phyloP scores from a whole-genome alignment of 2,113 vertebrate species.

The Myocastor coypus region DNA sequence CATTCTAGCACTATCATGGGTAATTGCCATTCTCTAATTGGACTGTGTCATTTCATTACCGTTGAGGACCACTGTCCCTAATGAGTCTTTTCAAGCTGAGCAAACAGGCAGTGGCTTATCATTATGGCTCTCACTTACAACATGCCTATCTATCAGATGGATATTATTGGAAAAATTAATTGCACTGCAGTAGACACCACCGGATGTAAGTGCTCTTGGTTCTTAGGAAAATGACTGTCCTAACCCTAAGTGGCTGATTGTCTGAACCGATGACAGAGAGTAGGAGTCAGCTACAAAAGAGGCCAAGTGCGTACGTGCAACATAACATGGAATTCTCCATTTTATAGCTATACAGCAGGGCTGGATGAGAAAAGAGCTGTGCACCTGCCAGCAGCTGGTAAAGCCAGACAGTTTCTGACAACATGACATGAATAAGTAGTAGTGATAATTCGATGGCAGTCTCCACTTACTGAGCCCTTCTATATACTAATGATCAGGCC shows the following conservation, averaged over 20 bases:
- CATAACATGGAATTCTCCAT: background rate
- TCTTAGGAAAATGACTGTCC: constrained; percentile 54
- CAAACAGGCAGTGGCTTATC: constrained; percentile 50
- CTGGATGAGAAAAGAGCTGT: background rate
- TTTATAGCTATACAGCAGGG: background rate
- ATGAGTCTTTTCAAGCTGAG: constrained; percentile 65
- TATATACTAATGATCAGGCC: background rate
- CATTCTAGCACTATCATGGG: background rate
- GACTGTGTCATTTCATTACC: constrained; percentile 64
- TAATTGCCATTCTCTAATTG: constrained; percentile 32
- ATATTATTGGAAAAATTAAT: constrained; percentile 66
- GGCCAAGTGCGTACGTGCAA: background rate
- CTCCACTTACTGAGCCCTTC: constrained; percentile 31
- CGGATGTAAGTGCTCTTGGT: constrained; percentile 24
- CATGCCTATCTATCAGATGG: constrained; percentile 37
- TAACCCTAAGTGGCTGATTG: constrained; percentile 30
- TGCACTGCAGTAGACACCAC: constrained; percentile 42
- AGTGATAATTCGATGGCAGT: constrained; percentile 31
- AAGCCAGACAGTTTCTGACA: constrained; percentile 10
- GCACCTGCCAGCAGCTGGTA: background rate
- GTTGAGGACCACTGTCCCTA: constrained; percentile 63
- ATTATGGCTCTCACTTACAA: constrained; percentile 21
- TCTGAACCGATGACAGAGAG: constrained; percentile 36
- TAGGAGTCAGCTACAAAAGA: background rate
- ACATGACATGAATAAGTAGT: constrained; percentile 14